A percentile compares a stretch with the other conserved stretches of the same genome.
Evolutionary conservation across 1,140 invertebrate species (phyloP).

Genomic region (Hyles euphorbiae): DNA sequence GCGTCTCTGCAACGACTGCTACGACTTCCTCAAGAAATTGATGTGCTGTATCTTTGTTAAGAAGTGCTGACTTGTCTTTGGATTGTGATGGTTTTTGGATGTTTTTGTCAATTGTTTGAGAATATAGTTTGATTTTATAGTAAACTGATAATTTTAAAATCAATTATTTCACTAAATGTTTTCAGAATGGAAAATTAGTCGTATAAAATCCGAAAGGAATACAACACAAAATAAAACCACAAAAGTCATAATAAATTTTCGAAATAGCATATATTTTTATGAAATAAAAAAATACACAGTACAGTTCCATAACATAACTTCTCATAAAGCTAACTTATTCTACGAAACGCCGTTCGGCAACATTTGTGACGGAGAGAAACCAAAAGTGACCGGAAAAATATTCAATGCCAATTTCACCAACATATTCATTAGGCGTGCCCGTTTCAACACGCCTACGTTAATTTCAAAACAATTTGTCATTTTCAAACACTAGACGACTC

Average conservation of each 20-base stretch:
- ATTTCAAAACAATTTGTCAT: constrained; percentile 63
- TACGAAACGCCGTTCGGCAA: not conserved
- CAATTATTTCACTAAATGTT: no score
- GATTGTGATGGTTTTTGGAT: no score
- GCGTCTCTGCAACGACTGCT: constrained; percentile 2
- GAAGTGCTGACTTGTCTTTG: not conserved
- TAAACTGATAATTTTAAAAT: not conserved
- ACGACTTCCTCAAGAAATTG: not conserved
- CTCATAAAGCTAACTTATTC: constrained; percentile 28
- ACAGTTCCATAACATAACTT: constrained; percentile 43
- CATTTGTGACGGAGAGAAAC: constrained; percentile 2
- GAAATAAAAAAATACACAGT: constrained; percentile 59
- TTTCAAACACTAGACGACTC: constrained; percentile 68
- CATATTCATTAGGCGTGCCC: not conserved
- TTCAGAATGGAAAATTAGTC: no score
- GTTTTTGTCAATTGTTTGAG: no score
- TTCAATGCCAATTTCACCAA: not conserved
- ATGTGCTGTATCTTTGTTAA: not conserved
- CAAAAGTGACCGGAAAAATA: constrained; percentile 11
- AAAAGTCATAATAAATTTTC: constrained; percentile 47
- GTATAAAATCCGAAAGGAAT: no score
- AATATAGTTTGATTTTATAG: no score
- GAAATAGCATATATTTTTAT: constrained; percentile 58
- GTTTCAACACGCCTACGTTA: not conserved
- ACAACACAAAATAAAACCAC: constrained; percentile 41